Base-by-base conservation (phyloP, 1,140 invertebrate species). In the Platyscapa corneri region DNA sequence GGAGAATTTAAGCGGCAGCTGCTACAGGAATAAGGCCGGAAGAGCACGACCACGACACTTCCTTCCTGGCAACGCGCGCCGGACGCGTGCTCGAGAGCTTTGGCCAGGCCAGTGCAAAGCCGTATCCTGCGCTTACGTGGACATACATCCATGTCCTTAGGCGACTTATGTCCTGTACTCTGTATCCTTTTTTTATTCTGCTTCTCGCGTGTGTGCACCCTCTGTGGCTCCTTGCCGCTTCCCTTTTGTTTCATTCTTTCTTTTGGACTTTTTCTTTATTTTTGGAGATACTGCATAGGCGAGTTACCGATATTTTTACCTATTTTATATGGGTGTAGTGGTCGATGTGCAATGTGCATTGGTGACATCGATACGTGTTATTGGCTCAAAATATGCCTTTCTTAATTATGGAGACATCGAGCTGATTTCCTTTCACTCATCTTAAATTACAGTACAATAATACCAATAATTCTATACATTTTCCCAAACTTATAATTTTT, bases 41-140 rank as follows among this genome's bases (percentile, higher is more conserved):
- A 93, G 93, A 93, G 23, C 39, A 90, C 90, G 90, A 93, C 93
- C 93, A 87, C 92, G 92, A 92, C 90, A 92, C 92, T 93, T 93
- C 93, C 93, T 93, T 93, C 92, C 93, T 92, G 49, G 30, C 49
- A 39, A 30, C 60, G 60, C 27, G n/a, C 83, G 77, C 83, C 83
- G 84, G 84, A 85, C 84, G 78, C 78, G 67, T 65, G 70, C 37
- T 49, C 65, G 46, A 34, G 70, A 74, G 70, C 37, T 80, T 80
- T 46, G 3, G 20, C 34, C 32, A 65, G 27, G 37, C 32, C 16
- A 64, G 34, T 34, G 75, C 46, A 84, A 70, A 78, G 37, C 77
- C 83, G 72, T 76, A 46, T 83, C 72, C 53, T 65, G 60, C 53
- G n/a, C 37, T 18, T 60, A 77, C 37, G 1, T 42, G 12, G 37